A percentile compares a stretch with the other conserved stretches of the same genome.
These are phyloP conservation scores for Caenorhabditis afra DNA, from an alignment of 2,888 invertebrate genomes.

Conservation along the genomic window DNA sequence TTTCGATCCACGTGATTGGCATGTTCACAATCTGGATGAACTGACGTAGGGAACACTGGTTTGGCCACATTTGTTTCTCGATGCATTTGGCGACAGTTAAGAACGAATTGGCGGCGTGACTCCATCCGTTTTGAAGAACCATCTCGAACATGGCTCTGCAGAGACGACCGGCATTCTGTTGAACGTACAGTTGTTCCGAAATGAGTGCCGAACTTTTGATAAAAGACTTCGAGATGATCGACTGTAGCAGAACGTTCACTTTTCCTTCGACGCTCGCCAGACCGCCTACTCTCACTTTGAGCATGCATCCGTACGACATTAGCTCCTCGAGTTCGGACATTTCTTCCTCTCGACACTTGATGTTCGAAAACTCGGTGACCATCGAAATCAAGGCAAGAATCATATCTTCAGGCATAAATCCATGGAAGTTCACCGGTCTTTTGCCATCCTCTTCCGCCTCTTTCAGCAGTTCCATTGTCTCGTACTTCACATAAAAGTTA, in stretches of 20 bases:
- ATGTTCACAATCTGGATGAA: conserved; percentile 80
- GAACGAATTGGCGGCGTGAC: conserved; percentile 90
- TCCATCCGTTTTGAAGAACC: conserved; percentile 91
- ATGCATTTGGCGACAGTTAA: conserved; percentile 92
- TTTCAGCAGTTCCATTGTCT: conserved; percentile 87
- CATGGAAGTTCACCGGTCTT: conserved; percentile 81
- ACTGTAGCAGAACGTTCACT: conserved; percentile 88
- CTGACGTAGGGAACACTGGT: conserved; percentile 85
- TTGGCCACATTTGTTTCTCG: conserved; percentile 93
- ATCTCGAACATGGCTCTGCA: conserved; percentile 68
- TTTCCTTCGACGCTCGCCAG: conserved; percentile 93
- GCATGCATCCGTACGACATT: conserved; percentile 86
- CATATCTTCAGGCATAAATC: conserved; percentile 81
- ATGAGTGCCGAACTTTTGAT: conserved; percentile 90
- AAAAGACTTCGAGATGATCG: conserved; percentile 85
- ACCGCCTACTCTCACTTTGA: conserved; percentile 89
- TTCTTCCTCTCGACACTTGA: conserved; percentile 94
- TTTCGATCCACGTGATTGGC: conserved; percentile 87
- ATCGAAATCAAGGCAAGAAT: conserved; percentile 90
- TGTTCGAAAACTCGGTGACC: conserved; percentile 94
- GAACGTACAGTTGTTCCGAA: conserved; percentile 91
- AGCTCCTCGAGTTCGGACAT: conserved; percentile 90
- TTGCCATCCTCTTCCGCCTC: conserved; percentile 56
- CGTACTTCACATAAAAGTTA: conserved; percentile 96
- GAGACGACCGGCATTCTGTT: conserved; percentile 84